Conservation (phyloP, 2,888 invertebrate genomes). For the Chrysolina oricalcia region DNA sequence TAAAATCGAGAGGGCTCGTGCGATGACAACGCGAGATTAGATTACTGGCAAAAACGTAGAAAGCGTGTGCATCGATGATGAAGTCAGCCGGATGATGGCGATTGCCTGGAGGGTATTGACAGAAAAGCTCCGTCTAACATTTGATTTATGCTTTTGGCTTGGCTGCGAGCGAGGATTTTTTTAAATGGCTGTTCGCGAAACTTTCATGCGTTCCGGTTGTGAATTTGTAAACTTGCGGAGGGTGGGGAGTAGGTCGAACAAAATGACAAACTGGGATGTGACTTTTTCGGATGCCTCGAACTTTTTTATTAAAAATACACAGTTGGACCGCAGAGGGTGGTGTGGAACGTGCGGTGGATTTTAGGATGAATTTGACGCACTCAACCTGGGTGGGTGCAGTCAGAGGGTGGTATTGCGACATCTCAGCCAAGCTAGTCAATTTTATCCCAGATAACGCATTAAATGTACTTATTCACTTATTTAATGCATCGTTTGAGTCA, state of each 20-base stretch:
- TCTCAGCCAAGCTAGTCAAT: too few relatives aligned
- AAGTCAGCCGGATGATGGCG: slow-evolving; percentile 19
- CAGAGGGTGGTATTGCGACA: too few relatives aligned
- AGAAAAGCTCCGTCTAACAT: slow-evolving; percentile 29
- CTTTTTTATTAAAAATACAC: slow-evolving; percentile 19
- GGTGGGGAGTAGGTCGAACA: slow-evolving; percentile 1
- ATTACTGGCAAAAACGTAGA: slow-evolving; percentile 1
- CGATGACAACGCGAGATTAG: slow-evolving; percentile 21
- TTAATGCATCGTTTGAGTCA: too few relatives aligned
- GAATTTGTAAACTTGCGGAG: background rate
- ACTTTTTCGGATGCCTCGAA: background rate
- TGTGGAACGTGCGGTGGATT: slow-evolving; percentile 6
- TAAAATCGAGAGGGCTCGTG: slow-evolving; percentile 14
- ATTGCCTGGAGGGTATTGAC: slow-evolving; percentile 22
- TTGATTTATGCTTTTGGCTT: slow-evolving; percentile 27
- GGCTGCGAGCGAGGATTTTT: slow-evolving; percentile 21
- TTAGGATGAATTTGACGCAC: background rate
- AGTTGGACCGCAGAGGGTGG: background rate
- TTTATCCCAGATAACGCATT: too few relatives aligned
- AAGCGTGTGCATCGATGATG: slow-evolving; percentile 5
- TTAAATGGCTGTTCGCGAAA: slow-evolving; percentile 9
- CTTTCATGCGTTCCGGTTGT: slow-evolving; percentile 9
- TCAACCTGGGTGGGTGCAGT: too few relatives aligned
- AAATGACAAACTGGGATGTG: slow-evolving; percentile 14
- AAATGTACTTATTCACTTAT: too few relatives aligned